Base-by-base conservation (phyloP, 2,888 invertebrate genomes). In the Drosophila nigricruria region DNA sequence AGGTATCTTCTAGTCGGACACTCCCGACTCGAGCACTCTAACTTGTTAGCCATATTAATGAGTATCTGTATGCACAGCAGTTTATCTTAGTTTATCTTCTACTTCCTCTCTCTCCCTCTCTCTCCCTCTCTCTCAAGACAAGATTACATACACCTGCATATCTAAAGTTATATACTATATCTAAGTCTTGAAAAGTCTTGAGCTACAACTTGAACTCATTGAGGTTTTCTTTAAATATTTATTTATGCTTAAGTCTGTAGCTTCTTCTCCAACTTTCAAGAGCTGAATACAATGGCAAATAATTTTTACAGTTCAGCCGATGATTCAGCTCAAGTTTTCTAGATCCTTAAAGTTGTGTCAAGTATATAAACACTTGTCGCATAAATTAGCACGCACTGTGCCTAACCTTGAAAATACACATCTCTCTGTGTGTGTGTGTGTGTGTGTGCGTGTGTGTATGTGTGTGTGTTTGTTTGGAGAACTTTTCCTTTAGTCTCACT, bases 331-430 rank as follows among this genome's bases (percentile, higher is more conserved):
- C 16, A 45, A 9, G 16, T 10, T 18, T 18, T 18, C 18, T 10
- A 27, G 47, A 47, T 49, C 12, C 47, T 49, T 49, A 18, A 49
- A 49, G 30, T 32, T 32, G 30, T 18, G 30, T 14, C 49, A 32
- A 32, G 49, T 30, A 30, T 18, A 18, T 49, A 49, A 49, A 20
- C 30, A 49, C 30, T 49, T 32, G 49, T 49, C 49, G 30, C 49
- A 30, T 49, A 30, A 49, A 49, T 49, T 54, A 57, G 43, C 16
- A 66, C 60, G 45, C 74, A 70, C 71, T 70, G 70, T 69, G 38
- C 14, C 27, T 53, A 69, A 66, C 85, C 85, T 81, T 84, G 79
- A 47, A 56, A 64, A 56, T 52, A 50, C 18, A 52, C n/a, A n/a
- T n/a, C n/a, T n/a, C n/a, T 40, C 2, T 16, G 16, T 30, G 20